Conservation (phyloP, 2,113 vertebrate species). For the Platysternon megacephalum region DNA sequence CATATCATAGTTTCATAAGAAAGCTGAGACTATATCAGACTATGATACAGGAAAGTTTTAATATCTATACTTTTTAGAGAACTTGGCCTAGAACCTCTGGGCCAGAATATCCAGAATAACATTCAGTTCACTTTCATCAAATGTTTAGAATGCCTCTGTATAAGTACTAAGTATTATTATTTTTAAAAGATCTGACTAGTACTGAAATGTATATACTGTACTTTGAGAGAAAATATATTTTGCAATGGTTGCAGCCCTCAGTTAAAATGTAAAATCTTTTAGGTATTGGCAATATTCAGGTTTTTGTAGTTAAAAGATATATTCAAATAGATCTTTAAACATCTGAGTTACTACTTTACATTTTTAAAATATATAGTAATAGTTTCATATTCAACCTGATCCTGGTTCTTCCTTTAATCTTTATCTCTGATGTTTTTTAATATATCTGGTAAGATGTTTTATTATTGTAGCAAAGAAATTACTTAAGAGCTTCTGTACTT, state of each 20-base stretch:
- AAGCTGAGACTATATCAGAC: constrained; percentile 33
- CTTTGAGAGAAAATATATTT: neutral
- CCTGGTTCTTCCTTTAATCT: neutral
- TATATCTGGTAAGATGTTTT: constrained; percentile 6
- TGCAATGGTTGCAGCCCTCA: neutral
- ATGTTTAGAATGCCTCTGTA: constrained; percentile 27
- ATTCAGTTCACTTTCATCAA: constrained; percentile 30
- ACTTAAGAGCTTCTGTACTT: constrained; percentile 29
- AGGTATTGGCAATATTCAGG: neutral
- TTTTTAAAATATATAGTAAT: neutral
- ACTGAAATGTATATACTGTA: constrained; percentile 17
- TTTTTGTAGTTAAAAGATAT: neutral
- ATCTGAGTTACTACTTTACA: neutral
- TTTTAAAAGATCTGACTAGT: constrained; percentile 34
- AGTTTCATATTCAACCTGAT: neutral
- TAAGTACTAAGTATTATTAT: neutral
- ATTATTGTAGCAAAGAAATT: neutral
- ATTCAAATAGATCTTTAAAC: neutral
- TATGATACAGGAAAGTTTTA: constrained; percentile 56
- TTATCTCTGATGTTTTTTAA: constrained; percentile 11
- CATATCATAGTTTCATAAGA: constrained; percentile 59
- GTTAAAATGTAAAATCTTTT: neutral
- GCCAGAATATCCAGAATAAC: constrained; percentile 13
- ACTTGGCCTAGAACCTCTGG: constrained; percentile 33
- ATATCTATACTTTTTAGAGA: constrained; percentile 53